Conservation (phyloP, 2,113 vertebrate genomes). For the Indicator maculatus region DNA sequence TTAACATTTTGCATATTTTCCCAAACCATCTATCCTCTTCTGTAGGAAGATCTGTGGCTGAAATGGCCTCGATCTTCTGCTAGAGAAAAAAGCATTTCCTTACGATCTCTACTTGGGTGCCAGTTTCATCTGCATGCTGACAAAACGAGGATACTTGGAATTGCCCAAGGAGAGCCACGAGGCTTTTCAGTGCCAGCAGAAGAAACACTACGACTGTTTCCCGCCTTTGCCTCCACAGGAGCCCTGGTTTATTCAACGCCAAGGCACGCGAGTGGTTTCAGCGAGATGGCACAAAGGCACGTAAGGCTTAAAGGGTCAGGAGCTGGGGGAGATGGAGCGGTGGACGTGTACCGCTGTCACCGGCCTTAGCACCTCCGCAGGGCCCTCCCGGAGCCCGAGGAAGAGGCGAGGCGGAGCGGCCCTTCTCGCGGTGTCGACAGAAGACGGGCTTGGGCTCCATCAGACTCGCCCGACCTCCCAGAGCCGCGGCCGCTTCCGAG, state of each 20-base stretch:
- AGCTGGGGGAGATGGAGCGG: background rate
- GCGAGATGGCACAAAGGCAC: too few species aligned
- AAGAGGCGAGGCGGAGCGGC: too few species aligned
- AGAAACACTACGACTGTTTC: background rate
- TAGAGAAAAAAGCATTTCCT: accelerated
- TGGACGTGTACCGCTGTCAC: background rate
- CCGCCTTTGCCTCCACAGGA: too few species aligned
- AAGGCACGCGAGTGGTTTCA: background rate
- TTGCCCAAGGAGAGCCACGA: accelerated
- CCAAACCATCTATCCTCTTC: background rate
- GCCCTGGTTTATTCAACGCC: background rate
- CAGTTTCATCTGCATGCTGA: background rate
- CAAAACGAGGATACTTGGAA: accelerated
- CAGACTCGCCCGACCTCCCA: background rate
- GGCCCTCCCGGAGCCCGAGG: too few species aligned
- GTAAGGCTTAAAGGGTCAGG: accelerated
- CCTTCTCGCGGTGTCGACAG: too few species aligned
- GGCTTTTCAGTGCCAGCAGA: background rate
- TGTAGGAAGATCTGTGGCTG: accelerated
- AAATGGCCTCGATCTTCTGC: accelerated
- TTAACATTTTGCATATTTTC: background rate
- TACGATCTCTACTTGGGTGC: accelerated
- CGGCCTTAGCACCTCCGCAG: background rate
- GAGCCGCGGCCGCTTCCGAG: background rate
- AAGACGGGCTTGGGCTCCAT: accelerated